phyloP scores from a whole-genome alignment of 1,140 invertebrate genomes.

The Drosophila trapezifrons region DNA sequence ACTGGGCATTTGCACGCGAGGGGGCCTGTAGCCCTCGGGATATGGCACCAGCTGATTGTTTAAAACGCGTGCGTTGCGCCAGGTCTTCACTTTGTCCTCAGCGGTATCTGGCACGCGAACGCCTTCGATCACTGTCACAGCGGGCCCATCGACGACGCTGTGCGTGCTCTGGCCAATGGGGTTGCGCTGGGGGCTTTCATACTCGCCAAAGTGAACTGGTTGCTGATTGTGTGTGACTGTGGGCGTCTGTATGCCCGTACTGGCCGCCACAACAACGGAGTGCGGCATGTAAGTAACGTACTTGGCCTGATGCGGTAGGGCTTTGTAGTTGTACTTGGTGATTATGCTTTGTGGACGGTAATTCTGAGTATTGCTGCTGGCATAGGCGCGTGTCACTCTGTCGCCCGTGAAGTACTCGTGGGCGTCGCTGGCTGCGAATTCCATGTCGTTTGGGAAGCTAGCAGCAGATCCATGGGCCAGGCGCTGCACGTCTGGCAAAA shows the following conservation, averaged over 20 bases:
- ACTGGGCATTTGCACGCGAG: constrained; percentile 84
- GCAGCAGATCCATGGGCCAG: constrained; percentile 34
- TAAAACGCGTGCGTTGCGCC: constrained; percentile 93
- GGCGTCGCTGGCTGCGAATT: constrained; percentile 54
- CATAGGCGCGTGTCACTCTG: constrained; percentile 55
- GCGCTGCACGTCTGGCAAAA: constrained; percentile 30
- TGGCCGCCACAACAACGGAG: constrained; percentile 68
- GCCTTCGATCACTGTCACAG: constrained; percentile 89
- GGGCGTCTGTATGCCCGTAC: constrained; percentile 57
- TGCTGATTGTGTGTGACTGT: constrained; percentile 34
- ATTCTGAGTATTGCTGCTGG: constrained; percentile 19
- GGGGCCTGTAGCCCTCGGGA: constrained; percentile 88
- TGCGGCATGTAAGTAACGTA: constrained; percentile 70
- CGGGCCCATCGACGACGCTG: constrained; percentile 73
- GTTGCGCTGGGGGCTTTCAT: constrained; percentile 55
- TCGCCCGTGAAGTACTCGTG: constrained; percentile 25
- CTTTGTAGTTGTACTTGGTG: constrained; percentile 72
- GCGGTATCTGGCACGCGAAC: constrained; percentile 92
- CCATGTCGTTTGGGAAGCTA: constrained; percentile 52
- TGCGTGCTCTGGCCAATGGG: constrained; percentile 72
- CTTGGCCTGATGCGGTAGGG: constrained; percentile 59
- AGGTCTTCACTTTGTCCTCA: constrained; percentile 90
- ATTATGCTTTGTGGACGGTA: constrained; percentile 64
- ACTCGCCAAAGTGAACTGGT: constrained; percentile 6
- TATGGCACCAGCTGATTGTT: constrained; percentile 91